A percentile compares a stretch with the other conserved stretches of the same genome.
Conservation (phyloP, 1,140 invertebrate genomes). For the Orussus abietinus region DNA sequence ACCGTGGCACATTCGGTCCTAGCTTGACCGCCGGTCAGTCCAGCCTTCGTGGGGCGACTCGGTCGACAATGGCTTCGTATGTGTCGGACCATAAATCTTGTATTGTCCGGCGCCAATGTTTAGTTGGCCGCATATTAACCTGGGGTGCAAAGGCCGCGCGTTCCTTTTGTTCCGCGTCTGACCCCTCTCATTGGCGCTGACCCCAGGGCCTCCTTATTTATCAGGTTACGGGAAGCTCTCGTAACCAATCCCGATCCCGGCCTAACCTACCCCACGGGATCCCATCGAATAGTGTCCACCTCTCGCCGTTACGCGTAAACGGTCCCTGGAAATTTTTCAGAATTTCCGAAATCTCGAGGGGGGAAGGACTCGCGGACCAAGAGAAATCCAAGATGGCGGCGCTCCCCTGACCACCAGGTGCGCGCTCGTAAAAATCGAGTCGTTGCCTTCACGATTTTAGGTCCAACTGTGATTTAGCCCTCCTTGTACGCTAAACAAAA, state of each 20-base stretch:
- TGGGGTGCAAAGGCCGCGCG: constrained; percentile 46
- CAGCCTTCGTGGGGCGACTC: constrained; percentile 17
- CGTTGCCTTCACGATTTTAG: no score
- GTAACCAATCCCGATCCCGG: constrained; percentile 23
- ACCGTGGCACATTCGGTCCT: no score
- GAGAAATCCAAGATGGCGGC: no score
- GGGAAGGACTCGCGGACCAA: no score
- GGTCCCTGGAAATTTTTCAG: no score
- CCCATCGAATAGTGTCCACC: no score
- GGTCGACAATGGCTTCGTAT: constrained; percentile 39
- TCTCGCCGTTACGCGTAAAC: constrained; percentile 11
- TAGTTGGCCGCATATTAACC: constrained; percentile 53
- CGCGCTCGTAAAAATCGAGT: no score
- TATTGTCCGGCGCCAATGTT: constrained; percentile 48
- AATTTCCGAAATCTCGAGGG: no score
- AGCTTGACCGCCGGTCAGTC: no score
- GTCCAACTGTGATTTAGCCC: no score
- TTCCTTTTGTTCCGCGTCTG: constrained; percentile 44
- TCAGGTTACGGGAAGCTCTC: constrained; percentile 37
- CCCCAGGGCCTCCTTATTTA: constrained; percentile 44
- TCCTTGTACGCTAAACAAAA: no score
- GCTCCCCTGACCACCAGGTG: no score
- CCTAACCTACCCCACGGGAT: constrained; percentile 1
- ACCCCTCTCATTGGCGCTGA: constrained; percentile 44
- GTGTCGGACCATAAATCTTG: constrained; percentile 49